Percentiles rank a stretch among this genome's conserved stretches.
Evolutionary conservation across 2,113 vertebrate species (phyloP).

Genomic region (Nibea albiflora): DNA sequence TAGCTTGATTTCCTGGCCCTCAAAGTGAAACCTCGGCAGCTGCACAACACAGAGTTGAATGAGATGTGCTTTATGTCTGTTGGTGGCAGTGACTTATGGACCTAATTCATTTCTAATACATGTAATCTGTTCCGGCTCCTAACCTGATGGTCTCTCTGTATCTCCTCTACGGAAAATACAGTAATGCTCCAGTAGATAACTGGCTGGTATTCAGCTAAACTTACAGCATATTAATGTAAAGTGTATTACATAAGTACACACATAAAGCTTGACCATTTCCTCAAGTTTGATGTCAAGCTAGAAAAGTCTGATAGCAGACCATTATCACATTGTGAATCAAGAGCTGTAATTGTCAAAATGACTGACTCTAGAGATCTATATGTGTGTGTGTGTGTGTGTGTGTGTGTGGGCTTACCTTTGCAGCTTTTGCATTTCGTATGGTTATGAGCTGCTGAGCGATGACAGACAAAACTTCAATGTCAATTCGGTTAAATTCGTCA

Average conservation of each 20-base stretch:
- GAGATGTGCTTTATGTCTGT: not conserved
- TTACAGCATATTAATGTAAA: not conserved
- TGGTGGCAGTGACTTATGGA: not conserved
- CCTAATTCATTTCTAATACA: not conserved
- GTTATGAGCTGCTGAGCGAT: constrained; percentile 89
- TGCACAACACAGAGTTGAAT: constrained; percentile 55
- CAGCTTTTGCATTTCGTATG: constrained; percentile 87
- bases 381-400: too few species aligned
- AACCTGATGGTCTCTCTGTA: not conserved
- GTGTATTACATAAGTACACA: not conserved
- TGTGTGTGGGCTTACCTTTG: constrained; percentile 79
- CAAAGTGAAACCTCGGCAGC: constrained; percentile 90
- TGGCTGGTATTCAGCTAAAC: not conserved
- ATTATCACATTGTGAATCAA: not conserved
- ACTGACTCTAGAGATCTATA: not conserved
- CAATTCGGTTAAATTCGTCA: constrained; percentile 89
- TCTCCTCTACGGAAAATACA: not conserved
- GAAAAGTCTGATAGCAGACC: not conserved
- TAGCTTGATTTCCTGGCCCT: constrained; percentile 91
- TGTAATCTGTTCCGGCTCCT: not conserved
- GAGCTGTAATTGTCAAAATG: not conserved
- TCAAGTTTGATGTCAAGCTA: not conserved
- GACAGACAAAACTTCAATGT: constrained; percentile 90
- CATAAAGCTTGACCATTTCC: too few species aligned
- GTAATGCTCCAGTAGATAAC: not conserved